phyloP scores from a whole-genome alignment of 2,888 invertebrate species.

The Calliopum simillimum region DNA sequence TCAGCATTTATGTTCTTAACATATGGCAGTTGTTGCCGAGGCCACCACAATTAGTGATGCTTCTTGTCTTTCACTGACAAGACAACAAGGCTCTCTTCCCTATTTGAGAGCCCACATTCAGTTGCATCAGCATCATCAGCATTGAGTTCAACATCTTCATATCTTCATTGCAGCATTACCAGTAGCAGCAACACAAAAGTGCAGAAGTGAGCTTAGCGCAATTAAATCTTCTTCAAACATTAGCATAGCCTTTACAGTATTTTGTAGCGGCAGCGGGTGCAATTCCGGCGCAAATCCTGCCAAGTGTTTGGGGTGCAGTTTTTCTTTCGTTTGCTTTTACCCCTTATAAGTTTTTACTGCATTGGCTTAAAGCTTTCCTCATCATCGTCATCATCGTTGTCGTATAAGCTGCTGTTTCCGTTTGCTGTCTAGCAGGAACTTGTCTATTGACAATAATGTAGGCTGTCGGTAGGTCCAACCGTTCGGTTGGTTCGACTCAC shows the following conservation, averaged over 20 bases:
- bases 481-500: background rate
- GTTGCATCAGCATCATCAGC: conserved; percentile 6
- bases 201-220: conserved; percentile 16
- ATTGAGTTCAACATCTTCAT: background rate
- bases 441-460: conserved; percentile 7
- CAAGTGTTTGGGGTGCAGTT: background rate
- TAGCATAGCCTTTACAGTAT: conserved; percentile 46
- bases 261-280: background rate
- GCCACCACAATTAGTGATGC: background rate
- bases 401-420: conserved; percentile 36
- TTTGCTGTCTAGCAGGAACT: background rate
- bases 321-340: background rate
- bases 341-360: background rate
- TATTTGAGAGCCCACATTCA: background rate
- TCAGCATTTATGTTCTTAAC: background rate
- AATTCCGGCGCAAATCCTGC: background rate
- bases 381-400: background rate
- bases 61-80: background rate
- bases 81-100: background rate
- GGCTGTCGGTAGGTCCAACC: background rate
- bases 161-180: conserved; percentile 3
- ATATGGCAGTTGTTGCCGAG: too few relatives aligned
- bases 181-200: background rate
- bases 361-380: background rate
- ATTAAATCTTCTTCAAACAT: conserved; percentile 45